Evolutionary conservation across 2,797 vertebrate species (phyloP), one percentile per base, ranked within the genome.

Genomic region (Sebastolobus altivelis): DNA sequence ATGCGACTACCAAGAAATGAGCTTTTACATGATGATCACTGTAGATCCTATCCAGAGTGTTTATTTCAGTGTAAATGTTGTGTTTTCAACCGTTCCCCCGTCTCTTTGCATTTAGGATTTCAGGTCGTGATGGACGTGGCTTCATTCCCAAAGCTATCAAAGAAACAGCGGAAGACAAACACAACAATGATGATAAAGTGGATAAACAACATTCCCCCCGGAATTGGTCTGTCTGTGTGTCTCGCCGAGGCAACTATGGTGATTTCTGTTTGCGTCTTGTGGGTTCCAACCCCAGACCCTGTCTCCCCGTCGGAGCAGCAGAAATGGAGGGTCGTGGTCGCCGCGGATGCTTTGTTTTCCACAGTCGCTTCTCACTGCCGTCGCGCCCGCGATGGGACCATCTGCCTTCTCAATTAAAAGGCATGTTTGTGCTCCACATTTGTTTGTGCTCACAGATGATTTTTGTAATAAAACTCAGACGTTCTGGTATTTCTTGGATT

Each of bases 401-500:
- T 93, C 93, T 94, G 93, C 93, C 86, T 87, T 87, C 78, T 91
- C 91, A 91, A 94, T 95, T 93, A 93, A 91, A 94, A 92, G 61
- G 55, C 86, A 88, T 91, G 85, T 93, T 93, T 95, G 84, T 91
- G 84, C 91, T 92, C 79, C 92, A 88, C 86, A 91, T 94, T 94
- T 94, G 93, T 96, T 95, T 94, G 94, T 92, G 84, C 93, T 92
- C 92, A 77, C 88, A 90, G 91, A 92, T 92, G 85, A 93, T 91
- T 94, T 91, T 93, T 92, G 86, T 91, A 93, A 94, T 93, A 93
- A 94, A 93, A 94, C 82, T 90, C 93, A 92, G 92, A 93, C 91
- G 88, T 94, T 93, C 89, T 95, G 93, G 93, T 95, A 94, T 95
- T 95, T 93, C 79, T 92, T 61, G 84, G 92, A 95, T 95, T 95